These are phyloP conservation scores for Pelvicachromis taeniatus DNA, from an alignment of 2,113 vertebrate genomes.

Conservation along the genomic window DNA sequence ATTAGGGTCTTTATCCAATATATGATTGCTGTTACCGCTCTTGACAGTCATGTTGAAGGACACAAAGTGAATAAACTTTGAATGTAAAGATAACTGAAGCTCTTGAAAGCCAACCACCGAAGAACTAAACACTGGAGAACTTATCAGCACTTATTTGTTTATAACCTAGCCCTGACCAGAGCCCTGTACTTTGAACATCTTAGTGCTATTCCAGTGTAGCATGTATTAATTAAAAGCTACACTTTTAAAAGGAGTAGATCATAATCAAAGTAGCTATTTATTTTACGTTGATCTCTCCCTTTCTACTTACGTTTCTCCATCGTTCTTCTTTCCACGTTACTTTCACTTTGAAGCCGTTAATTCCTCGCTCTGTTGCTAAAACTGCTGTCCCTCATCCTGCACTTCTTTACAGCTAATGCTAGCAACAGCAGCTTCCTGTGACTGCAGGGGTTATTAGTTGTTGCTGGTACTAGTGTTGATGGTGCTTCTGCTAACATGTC, in stretches of 20 bases:
- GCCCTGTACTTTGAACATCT: neutral
- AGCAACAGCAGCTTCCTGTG: neutral
- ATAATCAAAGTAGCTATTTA: neutral
- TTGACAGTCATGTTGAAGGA: neutral
- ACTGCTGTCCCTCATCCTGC: neutral
- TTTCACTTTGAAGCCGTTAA: neutral
- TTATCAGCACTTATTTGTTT: neutral
- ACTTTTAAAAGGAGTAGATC: neutral
- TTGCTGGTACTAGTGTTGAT: neutral
- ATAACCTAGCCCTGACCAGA: neutral
- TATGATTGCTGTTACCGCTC: neutral
- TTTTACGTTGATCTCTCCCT: neutral
- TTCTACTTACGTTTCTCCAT: neutral
- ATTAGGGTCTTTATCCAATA: neutral
- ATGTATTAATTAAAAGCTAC: neutral
- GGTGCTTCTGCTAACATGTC: neutral
- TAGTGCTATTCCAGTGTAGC: neutral
- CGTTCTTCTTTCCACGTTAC: neutral
- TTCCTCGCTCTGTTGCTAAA: neutral
- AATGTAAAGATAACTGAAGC: neutral
- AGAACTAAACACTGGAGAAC: neutral
- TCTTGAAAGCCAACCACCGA: neutral
- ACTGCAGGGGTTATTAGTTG: neutral
- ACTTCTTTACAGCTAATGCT: neutral
- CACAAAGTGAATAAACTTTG: neutral